Evolutionary conservation across 2,113 vertebrate species (phyloP).

Genomic region (Gulo gulo): DNA sequence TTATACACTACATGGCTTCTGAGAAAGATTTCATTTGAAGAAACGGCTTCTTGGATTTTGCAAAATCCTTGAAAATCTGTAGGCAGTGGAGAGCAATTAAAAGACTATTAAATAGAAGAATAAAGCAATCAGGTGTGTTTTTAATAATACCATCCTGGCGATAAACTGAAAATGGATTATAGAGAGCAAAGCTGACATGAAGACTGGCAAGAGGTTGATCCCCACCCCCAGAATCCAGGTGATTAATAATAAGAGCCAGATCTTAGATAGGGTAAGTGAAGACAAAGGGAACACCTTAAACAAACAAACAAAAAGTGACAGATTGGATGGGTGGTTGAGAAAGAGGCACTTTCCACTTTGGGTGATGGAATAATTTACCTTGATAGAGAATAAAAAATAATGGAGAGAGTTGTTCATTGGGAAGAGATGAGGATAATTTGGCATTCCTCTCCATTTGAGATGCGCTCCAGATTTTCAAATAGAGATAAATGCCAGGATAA

Average conservation of each 20-base stretch:
- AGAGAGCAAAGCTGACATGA: neutral
- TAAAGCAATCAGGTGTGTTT: neutral
- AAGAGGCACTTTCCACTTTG: neutral
- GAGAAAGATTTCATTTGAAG: neutral
- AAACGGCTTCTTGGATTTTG: neutral
- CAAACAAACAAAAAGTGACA: neutral
- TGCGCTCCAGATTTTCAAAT: neutral
- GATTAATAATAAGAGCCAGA: neutral
- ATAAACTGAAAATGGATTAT: neutral
- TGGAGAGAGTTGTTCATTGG: neutral
- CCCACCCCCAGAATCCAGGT: neutral
- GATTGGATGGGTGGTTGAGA: neutral
- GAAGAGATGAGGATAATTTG: neutral
- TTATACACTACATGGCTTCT: neutral
- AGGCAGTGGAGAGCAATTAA: neutral
- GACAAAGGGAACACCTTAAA: neutral
- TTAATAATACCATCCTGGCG: neutral
- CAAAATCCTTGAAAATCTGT: neutral
- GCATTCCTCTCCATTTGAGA: neutral
- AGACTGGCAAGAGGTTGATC: neutral
- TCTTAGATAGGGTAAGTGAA: neutral
- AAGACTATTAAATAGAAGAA: neutral
- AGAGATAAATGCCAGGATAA: neutral
- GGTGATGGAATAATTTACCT: neutral
- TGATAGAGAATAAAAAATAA: neutral